Evolutionary conservation across 2,797 vertebrate genomes (phyloP), one percentile per base, ranked within the genome.

Genomic region (Sebastolobus altivelis): DNA sequence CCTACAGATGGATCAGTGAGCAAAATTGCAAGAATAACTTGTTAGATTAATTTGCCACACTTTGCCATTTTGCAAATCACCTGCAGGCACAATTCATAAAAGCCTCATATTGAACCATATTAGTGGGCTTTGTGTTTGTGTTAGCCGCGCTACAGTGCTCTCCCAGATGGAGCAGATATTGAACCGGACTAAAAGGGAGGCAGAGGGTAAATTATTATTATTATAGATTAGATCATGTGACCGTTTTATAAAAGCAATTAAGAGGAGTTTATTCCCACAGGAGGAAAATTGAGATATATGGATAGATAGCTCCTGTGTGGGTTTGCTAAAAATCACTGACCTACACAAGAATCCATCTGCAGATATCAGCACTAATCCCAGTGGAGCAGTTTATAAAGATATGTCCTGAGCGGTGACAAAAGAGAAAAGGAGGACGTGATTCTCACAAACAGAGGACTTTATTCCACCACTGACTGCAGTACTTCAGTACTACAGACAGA

Each of bases 391-490:
- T 75, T 69, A 6, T 4, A n/a, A 10, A 37, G 16, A 20, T 0
- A 40, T 6, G 1, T 43, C 59, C 1, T 33, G 5, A 18, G n/a
- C 0, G 43, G 11, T 8, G 38, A 81, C 8, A 65, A 78, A 60
- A 58, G 16, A 56, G 20, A 59, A 65, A n/a, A 54, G 7, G 12
- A 71, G 10, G 8, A 3, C 6, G 4, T 56, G 18, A 77, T 56
- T 94, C 92, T 96, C 95, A 96, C 95, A 96, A 94, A 95, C 93
- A 72, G 89, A 95, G 92, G 94, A 95, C 94, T 96, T 96, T 96
- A 96, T 96, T 96, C 83, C 66, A 75, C 87, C 72, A 65, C 87
- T 85, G 85, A 85, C 89, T 86, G 91, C 72, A 91, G 82, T 46
- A 82, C 66, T 14, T 61, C 8, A 77, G 82, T 40, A 77, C 85